Evolutionary conservation across 1,140 invertebrate genomes (phyloP), one percentile per base, ranked within the genome.

Genomic region (Sitodiplosis mosellana): DNA sequence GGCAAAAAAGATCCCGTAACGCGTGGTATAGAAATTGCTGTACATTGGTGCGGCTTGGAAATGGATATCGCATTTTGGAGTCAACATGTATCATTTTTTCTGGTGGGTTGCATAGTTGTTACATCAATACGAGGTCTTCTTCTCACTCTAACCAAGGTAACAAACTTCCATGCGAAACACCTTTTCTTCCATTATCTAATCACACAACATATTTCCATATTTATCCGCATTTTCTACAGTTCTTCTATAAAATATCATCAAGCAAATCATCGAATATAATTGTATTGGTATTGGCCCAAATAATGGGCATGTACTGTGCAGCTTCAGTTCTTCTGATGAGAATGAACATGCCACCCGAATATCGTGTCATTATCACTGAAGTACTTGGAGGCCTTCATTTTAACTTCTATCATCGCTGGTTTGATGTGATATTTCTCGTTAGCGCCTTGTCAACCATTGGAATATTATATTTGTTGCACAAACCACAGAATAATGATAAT

Each of bases 401-500:
- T 58, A 97, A 93, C 64, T 99, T 99, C 72, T 99, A 99, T 65
- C 96, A 99, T 68, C 77, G 96, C 45, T 99, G 96, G 96, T 99
- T 99, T 69, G 96, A 99, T 70, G 93, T 99, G 1, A 99, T 99
- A 65, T 99, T 99, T 67, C 74, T 99, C 45, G 83, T 99, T 22
- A 95, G 90, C 56, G 95, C 95, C 1, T 64, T 99, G 38, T 88
- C 89, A 18, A 96, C 90, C 52, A 95, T 99, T 60, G 79, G 84
- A 51, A 95, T 98, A 57, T 69, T 99, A 20, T 99, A 96, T 70
- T 50, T 63, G 43, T 63, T 61, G 2, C 61, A 62, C 22, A 64
- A 64, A 37, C 49, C 56, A 2, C 50, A 48, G 49, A 56, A 58
- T 33, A 59, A 14, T 38, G 36, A 38, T 6, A 17, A n/a, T 38